A percentile compares a stretch with the other conserved stretches of the same genome.
phyloP scores from a whole-genome alignment of 1,140 invertebrate species.

The Bathynomus jamesi region DNA sequence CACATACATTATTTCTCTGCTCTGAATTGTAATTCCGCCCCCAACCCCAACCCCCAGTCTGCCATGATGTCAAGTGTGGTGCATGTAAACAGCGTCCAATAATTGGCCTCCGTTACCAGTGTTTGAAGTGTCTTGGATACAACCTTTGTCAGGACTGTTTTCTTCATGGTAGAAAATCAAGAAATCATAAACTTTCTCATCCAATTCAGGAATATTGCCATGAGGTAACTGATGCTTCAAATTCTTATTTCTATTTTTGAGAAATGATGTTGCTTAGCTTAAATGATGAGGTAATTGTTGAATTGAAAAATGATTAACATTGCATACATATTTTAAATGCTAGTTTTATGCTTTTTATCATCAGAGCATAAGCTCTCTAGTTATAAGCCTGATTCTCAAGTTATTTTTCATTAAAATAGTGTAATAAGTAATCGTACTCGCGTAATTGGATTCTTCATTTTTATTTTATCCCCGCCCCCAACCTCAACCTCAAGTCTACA shows the following conservation, averaged over 20 bases:
- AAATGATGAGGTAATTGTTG: background rate
- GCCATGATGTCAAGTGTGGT: slow-evolving; percentile 52
- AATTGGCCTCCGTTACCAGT: slow-evolving; percentile 57
- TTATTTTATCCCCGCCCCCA: too few species aligned
- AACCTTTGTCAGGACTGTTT: slow-evolving; percentile 75
- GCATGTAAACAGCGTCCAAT: slow-evolving; percentile 51
- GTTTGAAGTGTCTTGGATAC: slow-evolving; percentile 64
- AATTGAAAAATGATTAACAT: background rate
- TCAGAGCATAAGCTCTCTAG: too few species aligned
- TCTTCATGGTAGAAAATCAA: slow-evolving; percentile 59
- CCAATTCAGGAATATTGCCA: slow-evolving; percentile 69
- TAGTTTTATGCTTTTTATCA: too few species aligned
- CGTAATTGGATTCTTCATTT: too few species aligned
- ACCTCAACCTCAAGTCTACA: slow-evolving; percentile 12
- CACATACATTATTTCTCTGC: slow-evolving; percentile 36
- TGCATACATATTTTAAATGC: background rate
- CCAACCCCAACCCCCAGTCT: slow-evolving; percentile 39
- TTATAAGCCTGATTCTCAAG: too few species aligned
- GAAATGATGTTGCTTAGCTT: background rate
- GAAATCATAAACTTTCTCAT: slow-evolving; percentile 66
- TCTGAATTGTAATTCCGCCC: background rate
- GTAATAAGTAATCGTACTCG: too few species aligned
- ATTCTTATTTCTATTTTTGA: background rate
- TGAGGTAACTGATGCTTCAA: slow-evolving; percentile 44
- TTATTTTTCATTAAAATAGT: too few species aligned